These are phyloP conservation scores for Myotis lucifugus DNA, from an alignment of 2,113 vertebrate genomes.

Conservation along the genomic window DNA sequence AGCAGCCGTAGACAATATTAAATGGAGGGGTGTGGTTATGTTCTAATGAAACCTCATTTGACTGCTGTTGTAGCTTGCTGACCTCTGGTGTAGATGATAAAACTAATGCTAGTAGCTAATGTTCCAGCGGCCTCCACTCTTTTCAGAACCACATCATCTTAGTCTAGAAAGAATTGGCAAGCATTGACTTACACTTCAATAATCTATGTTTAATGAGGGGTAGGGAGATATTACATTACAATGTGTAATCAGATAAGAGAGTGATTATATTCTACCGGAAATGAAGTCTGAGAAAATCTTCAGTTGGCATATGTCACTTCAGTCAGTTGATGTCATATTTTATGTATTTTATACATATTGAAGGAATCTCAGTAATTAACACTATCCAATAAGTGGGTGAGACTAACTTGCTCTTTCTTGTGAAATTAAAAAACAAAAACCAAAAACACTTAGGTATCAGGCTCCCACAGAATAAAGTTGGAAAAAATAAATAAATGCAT, in stretches of 20 bases:
- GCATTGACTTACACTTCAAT: neutral
- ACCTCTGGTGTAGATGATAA: neutral
- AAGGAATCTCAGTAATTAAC: neutral
- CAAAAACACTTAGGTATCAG: neutral
- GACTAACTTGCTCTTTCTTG: neutral
- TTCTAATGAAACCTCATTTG: neutral
- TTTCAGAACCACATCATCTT: neutral
- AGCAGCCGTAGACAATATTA: neutral
- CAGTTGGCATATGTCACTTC: neutral
- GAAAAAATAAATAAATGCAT: neutral
- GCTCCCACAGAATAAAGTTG: neutral
- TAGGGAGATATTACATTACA: neutral
- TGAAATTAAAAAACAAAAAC: neutral
- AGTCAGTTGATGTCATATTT: neutral
- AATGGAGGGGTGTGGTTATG: neutral
- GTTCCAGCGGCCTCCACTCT: neutral
- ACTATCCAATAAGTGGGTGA: neutral
- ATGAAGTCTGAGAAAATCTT: neutral
- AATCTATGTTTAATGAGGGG: neutral
- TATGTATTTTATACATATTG: neutral
- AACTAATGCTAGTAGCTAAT: neutral
- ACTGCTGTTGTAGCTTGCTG: neutral
- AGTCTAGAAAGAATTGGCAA: neutral
- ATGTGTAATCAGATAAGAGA: neutral
- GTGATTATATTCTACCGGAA: neutral